Percentiles rank a stretch among this genome's conserved stretches.
phyloP scores from a whole-genome alignment of 2,888 invertebrate species.

The Ypsolopha sequella region DNA sequence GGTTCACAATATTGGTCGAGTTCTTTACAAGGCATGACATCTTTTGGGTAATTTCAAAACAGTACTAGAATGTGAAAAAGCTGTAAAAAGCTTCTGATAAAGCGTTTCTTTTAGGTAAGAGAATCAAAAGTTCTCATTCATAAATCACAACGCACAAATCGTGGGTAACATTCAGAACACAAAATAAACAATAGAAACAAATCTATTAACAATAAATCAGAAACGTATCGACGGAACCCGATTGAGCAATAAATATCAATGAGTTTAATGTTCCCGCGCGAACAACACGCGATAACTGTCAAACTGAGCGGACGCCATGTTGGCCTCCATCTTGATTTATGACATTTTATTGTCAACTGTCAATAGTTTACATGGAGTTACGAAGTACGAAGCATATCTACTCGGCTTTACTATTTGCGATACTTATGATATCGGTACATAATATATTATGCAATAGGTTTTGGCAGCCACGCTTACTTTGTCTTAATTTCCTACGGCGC shows the following conservation, averaged over 20 bases:
- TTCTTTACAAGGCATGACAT: no score
- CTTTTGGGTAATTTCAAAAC: no score
- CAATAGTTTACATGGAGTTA: constrained; percentile 37
- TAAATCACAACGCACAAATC: background rate
- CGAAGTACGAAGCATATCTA: constrained; percentile 11
- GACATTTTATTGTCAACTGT: constrained; percentile 48
- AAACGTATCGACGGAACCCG: constrained; percentile 34
- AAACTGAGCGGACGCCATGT: constrained; percentile 51
- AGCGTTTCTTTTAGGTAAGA: no score
- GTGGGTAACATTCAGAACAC: background rate
- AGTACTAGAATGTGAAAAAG: no score
- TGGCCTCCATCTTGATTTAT: constrained; percentile 64
- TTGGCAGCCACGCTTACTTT: no score
- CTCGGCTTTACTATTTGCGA: background rate
- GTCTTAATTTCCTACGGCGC: no score
- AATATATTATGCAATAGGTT: background rate
- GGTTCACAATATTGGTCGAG: no score
- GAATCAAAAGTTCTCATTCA: background rate
- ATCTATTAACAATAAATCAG: constrained; percentile 63
- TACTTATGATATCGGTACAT: background rate
- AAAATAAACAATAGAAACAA: constrained; percentile 47
- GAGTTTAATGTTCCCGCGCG: constrained; percentile 61
- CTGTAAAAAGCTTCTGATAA: no score
- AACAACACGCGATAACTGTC: constrained; percentile 63
- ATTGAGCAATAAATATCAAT: constrained; percentile 70